A percentile compares a stretch with the other conserved stretches of the same genome.
phyloP scores from a whole-genome alignment of 1,140 invertebrate species.

The Antheraea pernyi region DNA sequence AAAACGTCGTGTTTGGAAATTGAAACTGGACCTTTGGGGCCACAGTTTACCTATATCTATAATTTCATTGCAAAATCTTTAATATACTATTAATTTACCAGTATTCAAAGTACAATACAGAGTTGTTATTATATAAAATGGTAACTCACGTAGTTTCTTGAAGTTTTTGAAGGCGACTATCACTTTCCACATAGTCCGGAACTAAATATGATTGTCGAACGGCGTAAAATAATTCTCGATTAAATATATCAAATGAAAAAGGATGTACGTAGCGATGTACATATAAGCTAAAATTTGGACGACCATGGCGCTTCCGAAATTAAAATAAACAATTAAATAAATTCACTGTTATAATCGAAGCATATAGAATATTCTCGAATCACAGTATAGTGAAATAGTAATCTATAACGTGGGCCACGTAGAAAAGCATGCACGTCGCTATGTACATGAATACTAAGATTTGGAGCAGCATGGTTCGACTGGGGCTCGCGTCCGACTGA shows the following conservation, averaged over 20 bases:
- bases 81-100: no score
- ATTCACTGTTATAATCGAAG: neutral
- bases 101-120: no score
- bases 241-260: neutral
- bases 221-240: neutral
- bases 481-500: neutral
- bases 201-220: neutral
- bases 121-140: neutral
- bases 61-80: neutral
- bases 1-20: no score
- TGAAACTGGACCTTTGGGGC: no score
- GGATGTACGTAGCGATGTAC: neutral
- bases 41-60: no score
- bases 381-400: slow-evolving; percentile 62
- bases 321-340: neutral
- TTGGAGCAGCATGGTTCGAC: slow-evolving; percentile 69
- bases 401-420: slow-evolving; percentile 71
- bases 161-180: neutral
- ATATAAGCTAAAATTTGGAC: neutral
- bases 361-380: slow-evolving; percentile 6
- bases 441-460: slow-evolving; percentile 77
- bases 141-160: slow-evolving; percentile 3
- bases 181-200: neutral
- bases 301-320: neutral
- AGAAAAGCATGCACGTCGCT: slow-evolving; percentile 70